Conservation (phyloP, 2,888 invertebrate species). For the Polyommatus iphigenia region DNA sequence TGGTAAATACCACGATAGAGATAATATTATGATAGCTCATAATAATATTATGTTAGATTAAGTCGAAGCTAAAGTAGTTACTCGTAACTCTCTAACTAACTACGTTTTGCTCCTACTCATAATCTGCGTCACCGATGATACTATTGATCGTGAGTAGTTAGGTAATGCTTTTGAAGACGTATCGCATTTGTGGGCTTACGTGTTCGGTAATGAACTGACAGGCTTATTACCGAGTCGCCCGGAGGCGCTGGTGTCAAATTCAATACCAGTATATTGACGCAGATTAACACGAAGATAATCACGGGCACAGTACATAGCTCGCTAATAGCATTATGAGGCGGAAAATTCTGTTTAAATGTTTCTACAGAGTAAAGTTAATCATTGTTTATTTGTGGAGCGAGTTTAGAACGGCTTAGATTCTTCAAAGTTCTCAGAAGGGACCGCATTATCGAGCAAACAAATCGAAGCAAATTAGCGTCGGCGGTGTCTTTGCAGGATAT, state of each 20-base stretch:
- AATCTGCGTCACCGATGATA: not conserved
- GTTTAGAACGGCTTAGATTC: slow-evolving; percentile 6
- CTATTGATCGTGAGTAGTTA: not conserved
- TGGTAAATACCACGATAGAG: not conserved
- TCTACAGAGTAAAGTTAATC: not conserved
- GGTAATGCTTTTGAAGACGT: slow-evolving; percentile 19
- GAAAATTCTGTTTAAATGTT: slow-evolving; percentile 13
- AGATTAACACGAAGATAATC: slow-evolving; percentile 27
- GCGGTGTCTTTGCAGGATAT: slow-evolving; percentile 1
- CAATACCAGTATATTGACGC: slow-evolving; percentile 42
- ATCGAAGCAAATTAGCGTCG: slow-evolving; percentile 6
- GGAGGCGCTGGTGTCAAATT: slow-evolving; percentile 43
- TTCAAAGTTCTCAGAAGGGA: slow-evolving; percentile 7
- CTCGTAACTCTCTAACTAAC: too few species aligned
- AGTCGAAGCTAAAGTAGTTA: not conserved
- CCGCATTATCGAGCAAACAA: slow-evolving; percentile 14
- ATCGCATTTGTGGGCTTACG: slow-evolving; percentile 24
- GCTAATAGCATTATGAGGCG: not conserved
- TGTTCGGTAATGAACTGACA: slow-evolving; percentile 41
- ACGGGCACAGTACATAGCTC: not conserved
- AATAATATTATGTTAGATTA: not conserved
- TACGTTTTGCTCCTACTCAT: not conserved
- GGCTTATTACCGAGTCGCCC: slow-evolving; percentile 44
- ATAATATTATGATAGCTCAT: not conserved
- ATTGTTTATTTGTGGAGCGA: slow-evolving; percentile 9